phyloP scores from a whole-genome alignment of 37 sponge, comb jelly and placozoan species.

The Sycon ciliatum region DNA sequence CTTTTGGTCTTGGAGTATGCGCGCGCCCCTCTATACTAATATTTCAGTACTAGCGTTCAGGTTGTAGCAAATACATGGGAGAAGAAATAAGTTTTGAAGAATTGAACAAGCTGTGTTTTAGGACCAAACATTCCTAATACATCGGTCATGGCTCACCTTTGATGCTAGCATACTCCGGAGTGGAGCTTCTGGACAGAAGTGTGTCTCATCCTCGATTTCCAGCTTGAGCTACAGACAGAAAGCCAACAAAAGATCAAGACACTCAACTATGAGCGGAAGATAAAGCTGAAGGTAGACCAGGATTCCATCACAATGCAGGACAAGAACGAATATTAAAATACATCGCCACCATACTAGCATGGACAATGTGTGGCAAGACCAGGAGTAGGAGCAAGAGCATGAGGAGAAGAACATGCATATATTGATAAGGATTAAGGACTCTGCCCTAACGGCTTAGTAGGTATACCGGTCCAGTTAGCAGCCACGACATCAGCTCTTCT shows the following conservation, averaged over 20 bases:
- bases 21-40: too few relatives aligned
- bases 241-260: background rate
- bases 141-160: conserved; percentile 38
- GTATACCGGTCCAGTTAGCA: conserved; percentile 32
- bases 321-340: too few relatives aligned
- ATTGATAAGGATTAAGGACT: background rate
- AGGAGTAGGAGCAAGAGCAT: too few relatives aligned
- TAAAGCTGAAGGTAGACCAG: background rate
- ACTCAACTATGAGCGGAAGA: background rate
- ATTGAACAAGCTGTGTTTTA: too few relatives aligned
- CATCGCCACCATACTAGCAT: too few relatives aligned
- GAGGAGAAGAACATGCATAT: too few relatives aligned
- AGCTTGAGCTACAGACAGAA: conserved; percentile 40
- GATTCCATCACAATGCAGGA: too few relatives aligned
- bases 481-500: conserved; percentile 44
- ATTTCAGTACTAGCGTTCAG: too few relatives aligned
- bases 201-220: conserved; percentile 60
- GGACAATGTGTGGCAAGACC: too few relatives aligned
- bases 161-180: conserved; percentile 44
- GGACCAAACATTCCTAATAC: conserved; percentile 9
- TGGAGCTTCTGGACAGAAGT: conserved; percentile 48
- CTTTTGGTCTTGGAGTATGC: too few relatives aligned
- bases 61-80: too few relatives aligned
- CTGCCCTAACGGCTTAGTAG: background rate
- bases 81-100: too few relatives aligned